Conservation (phyloP, 2,113 vertebrate genomes). For the Fregetta grallaria region DNA sequence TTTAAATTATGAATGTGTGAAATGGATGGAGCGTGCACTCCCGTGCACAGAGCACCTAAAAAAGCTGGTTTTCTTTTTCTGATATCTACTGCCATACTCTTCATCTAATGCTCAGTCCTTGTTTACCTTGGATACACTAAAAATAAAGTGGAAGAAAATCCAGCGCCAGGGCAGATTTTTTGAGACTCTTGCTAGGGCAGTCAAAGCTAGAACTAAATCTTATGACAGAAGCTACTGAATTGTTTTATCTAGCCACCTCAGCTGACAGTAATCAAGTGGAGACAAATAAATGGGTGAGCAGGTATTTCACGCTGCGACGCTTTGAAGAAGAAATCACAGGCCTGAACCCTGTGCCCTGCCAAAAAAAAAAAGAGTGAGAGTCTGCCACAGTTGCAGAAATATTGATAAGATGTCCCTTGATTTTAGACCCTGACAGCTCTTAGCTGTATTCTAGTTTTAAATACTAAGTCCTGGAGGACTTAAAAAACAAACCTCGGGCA, state of each 20-base stretch:
- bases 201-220: neutral
- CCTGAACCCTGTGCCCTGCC: neutral
- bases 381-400: neutral
- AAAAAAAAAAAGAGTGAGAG: neutral
- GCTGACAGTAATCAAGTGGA: neutral
- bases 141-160: neutral
- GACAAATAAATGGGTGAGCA: neutral
- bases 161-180: neutral
- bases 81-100: neutral
- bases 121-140: neutral
- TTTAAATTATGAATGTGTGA: slow-evolving; percentile 23
- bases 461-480: neutral
- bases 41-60: neutral
- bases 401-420: neutral
- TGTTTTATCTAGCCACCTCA: neutral
- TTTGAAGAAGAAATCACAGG: neutral
- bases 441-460: neutral
- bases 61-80: neutral
- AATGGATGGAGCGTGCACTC: neutral
- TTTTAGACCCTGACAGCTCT: neutral
- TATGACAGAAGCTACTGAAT: neutral
- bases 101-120: neutral
- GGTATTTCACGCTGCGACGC: neutral
- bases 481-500: neutral
- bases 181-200: neutral